A percentile compares a stretch with the other conserved stretches of the same genome.
Evolutionary conservation across 2,113 vertebrate genomes (phyloP).

Genomic region (Chamaea fasciata): DNA sequence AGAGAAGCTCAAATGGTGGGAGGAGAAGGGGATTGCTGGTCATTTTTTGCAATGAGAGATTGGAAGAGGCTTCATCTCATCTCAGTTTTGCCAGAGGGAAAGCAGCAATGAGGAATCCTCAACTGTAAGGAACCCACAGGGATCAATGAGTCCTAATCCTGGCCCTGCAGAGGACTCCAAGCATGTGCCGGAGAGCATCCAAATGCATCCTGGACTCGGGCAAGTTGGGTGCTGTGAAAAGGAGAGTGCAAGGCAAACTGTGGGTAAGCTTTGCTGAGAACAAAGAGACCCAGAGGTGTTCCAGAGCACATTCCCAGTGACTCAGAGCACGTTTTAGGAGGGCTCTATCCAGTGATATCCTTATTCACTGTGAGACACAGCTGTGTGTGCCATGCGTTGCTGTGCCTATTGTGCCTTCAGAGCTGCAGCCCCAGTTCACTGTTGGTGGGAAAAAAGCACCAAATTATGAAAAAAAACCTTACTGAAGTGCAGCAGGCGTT

Average conservation of each 20-base stretch:
- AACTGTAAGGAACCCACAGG: neutral
- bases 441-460: neutral
- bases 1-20: neutral
- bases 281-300: neutral
- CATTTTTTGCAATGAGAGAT: neutral
- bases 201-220: rapidly evolving
- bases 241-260: neutral
- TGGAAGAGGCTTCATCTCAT: neutral
- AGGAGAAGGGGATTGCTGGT: neutral
- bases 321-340: neutral
- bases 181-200: neutral
- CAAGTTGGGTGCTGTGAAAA: neutral
- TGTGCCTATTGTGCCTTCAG: neutral
- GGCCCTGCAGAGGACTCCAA: neutral
- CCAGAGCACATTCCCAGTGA: neutral
- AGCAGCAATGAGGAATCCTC: neutral
- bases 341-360: rapidly evolving
- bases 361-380: neutral
- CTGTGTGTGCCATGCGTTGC: neutral
- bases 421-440: neutral
- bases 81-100: neutral
- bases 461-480: neutral
- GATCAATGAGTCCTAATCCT: neutral
- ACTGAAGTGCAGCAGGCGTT: neutral
- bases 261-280: neutral